Percentiles rank a stretch among this genome's conserved stretches.
Evolutionary conservation across 2,888 invertebrate species (phyloP).

Genomic region (Hypomecis atomaria): DNA sequence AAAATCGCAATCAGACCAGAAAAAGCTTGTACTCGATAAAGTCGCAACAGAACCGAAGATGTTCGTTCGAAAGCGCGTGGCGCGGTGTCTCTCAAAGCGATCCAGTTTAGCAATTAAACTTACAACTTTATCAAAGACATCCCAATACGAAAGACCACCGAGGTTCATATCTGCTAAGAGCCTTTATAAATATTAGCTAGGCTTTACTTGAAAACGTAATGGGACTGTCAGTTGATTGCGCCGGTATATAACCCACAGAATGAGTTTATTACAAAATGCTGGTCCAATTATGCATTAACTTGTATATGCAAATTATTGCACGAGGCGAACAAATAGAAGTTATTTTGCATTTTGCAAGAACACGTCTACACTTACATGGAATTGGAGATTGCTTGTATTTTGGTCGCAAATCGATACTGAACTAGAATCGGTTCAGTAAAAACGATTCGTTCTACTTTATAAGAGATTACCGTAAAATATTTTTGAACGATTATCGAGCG

Average conservation of each 20-base stretch:
- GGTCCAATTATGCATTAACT: constrained; percentile 53
- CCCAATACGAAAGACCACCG: constrained; percentile 75
- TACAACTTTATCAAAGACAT: constrained; percentile 80
- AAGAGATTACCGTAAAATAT: constrained; percentile 29
- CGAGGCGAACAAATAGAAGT: constrained; percentile 30
- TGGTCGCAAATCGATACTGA: not conserved
- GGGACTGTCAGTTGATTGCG: constrained; percentile 74
- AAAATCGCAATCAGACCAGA: constrained; percentile 34
- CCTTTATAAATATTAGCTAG: constrained; percentile 59
- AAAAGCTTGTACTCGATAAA: constrained; percentile 45
- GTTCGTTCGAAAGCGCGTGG: constrained; percentile 62
- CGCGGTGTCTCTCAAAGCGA: constrained; percentile 73
- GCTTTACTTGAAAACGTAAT: constrained; percentile 63
- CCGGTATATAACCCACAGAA: constrained; percentile 72
- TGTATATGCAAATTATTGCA: constrained; percentile 35
- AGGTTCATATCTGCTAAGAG: constrained; percentile 61
- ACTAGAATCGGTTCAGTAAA: not conserved
- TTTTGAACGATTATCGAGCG: constrained; percentile 38
- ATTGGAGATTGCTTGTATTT: constrained; percentile 25
- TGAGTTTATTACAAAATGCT: constrained; percentile 73
- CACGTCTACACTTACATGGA: constrained; percentile 16
- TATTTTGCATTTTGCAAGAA: constrained; percentile 29
- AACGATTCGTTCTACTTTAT: constrained; percentile 19
- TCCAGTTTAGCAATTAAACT: constrained; percentile 81
- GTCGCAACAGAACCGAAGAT: constrained; percentile 38